Evolutionary conservation across 2,888 invertebrate species (phyloP), one percentile per base, ranked within the genome.

Genomic region (Apotomis turbidana): DNA sequence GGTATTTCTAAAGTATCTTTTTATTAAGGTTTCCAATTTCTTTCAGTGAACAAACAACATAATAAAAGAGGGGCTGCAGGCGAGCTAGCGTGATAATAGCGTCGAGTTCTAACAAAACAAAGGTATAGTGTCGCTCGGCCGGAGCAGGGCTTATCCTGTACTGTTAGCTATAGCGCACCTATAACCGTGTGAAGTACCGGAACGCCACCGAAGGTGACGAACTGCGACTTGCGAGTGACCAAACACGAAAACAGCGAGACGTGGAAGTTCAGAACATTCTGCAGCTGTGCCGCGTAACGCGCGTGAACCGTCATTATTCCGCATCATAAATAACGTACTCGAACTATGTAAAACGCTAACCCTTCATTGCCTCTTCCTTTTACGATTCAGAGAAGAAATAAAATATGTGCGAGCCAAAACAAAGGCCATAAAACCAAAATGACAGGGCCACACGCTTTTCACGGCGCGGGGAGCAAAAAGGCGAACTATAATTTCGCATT

Each of bases 311-410:
- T 87, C 88, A 91, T 91, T 90, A 91, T 91, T 90, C 88, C 88
- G 86, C 85, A 84, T 85, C 90, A 89, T 93, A 93, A 91, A 91
- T 90, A 92, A 90, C 88, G 84, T 82, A 78, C 78, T 72, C 52
- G 62, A 71, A 84, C 85, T 84, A 85, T 82, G 88, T 87, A 90
- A 90, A 90, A 89, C 87, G 87, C 87, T 87, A 92, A 91, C 93
- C 93, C 92, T 90, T 91, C 92, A 90, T 87, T 90, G 90, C 93
- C 83, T 92, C 92, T 91, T 92, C 91, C 92, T 92, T 92, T 93
- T 91, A 92, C 91, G 90, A 88, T 91, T 90, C 91, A 83, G 83
- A 83, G 89, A 90, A 90, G 87, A 87, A 91, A 92, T 92, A 92
- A 92, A 91, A 90, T 88, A 90, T 89, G 84, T 87, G 87, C 83